phyloP scores from a whole-genome alignment of 2,113 vertebrate genomes.

The Rhagologus leucostigma region DNA sequence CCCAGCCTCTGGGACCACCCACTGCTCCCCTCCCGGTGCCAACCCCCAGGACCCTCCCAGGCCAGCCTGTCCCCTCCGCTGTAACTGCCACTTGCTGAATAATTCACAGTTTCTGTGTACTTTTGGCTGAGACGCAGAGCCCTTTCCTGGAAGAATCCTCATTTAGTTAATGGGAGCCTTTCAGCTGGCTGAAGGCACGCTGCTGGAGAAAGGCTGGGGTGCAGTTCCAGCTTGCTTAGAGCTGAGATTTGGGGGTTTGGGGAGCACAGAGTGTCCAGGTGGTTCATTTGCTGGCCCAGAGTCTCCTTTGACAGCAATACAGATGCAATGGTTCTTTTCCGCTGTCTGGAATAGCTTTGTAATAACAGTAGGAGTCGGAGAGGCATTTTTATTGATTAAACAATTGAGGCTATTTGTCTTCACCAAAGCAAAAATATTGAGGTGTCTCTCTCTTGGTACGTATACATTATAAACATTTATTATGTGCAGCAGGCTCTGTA shows the following conservation, averaged over 20 bases:
- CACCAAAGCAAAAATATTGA: conserved; percentile 63
- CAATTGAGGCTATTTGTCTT: conserved; percentile 74
- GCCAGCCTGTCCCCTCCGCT: neutral
- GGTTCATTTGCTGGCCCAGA: neutral
- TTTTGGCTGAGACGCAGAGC: neutral
- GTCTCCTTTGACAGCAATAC: conserved; percentile 53
- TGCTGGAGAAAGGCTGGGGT: neutral
- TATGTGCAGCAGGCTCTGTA: conserved; percentile 24
- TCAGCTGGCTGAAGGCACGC: accelerated
- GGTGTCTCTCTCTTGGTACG: conserved; percentile 60
- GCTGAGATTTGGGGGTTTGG: neutral
- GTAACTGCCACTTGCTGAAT: neutral
- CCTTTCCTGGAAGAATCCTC: neutral
- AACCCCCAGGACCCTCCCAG: accelerated
- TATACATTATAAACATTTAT: conserved; percentile 53
- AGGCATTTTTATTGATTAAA: conserved; percentile 80
- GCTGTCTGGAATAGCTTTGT: conserved; percentile 67
- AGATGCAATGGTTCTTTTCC: conserved; percentile 55
- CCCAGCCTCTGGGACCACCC: neutral
- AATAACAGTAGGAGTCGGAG: conserved; percentile 70
- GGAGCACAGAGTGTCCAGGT: neutral
- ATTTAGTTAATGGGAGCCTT: neutral
- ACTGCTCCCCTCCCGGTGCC: neutral
- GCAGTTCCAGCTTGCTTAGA: neutral
- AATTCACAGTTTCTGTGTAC: accelerated